A percentile compares a stretch with the other conserved stretches of the same genome.
Conservation (phyloP, 2,888 invertebrate genomes). For the Sthenelais limicola region DNA sequence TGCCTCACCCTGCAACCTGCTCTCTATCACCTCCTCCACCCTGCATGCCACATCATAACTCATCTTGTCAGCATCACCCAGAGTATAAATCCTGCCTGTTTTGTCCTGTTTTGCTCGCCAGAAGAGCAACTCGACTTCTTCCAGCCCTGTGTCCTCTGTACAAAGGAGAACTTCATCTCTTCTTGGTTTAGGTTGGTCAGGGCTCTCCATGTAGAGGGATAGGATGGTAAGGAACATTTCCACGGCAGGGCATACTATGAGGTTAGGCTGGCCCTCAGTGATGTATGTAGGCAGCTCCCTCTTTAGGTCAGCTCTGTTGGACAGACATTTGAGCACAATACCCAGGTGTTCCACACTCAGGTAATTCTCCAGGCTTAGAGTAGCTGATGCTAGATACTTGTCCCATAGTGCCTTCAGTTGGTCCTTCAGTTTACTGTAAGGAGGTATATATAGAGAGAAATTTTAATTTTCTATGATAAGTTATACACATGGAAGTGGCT, state of each 20-base stretch:
- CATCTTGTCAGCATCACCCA: conserved; percentile 57
- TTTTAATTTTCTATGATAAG: too few relatives aligned
- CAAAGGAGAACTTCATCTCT: conserved; percentile 57
- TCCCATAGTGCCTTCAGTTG: conserved; percentile 54
- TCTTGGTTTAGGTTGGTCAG: conserved; percentile 47
- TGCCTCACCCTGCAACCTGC: background rate
- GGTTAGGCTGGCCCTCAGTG: conserved; percentile 57
- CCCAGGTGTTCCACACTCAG: conserved; percentile 63
- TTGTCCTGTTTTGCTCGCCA: conserved; percentile 53
- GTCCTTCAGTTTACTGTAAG: conserved; percentile 39
- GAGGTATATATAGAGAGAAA: background rate
- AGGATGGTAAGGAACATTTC: conserved; percentile 48
- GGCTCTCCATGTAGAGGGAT: conserved; percentile 45
- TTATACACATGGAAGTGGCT: too few relatives aligned
- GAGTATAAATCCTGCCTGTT: conserved; percentile 54
- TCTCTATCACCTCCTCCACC: conserved; percentile 31
- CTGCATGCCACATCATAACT: conserved; percentile 53
- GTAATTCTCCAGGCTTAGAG: conserved; percentile 58
- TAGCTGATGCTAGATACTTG: conserved; percentile 53
- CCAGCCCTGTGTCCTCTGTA: conserved; percentile 52
- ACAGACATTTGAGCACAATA: conserved; percentile 55
- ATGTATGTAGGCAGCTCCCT: conserved; percentile 54
- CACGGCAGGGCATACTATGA: conserved; percentile 55
- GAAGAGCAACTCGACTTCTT: conserved; percentile 50
- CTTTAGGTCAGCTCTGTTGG: conserved; percentile 47